These are phyloP conservation scores for Diplogasteroides magnus DNA, from an alignment of 1,140 invertebrate species.

Conservation along the genomic window DNA sequence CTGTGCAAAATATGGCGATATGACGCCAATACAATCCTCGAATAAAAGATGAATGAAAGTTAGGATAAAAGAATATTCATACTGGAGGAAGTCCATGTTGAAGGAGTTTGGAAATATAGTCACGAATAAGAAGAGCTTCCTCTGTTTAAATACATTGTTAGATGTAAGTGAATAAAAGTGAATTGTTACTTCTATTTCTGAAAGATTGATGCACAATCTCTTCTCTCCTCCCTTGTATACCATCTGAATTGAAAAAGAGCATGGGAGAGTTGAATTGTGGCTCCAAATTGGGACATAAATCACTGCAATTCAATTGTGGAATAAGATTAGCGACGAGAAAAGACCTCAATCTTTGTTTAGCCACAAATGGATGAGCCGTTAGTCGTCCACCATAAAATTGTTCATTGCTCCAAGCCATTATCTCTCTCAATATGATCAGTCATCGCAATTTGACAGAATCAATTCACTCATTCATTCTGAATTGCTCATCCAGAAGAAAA, in stretches of 20 bases:
- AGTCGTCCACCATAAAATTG: background rate
- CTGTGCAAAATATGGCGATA: background rate
- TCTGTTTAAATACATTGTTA: background rate
- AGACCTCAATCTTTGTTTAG: background rate
- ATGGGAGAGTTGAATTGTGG: background rate
- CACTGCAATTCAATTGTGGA: background rate
- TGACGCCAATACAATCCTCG: background rate
- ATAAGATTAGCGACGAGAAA: too few species aligned
- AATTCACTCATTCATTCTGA: background rate
- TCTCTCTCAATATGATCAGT: background rate
- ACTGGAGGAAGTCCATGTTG: too few species aligned
- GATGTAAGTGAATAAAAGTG: too few species aligned
- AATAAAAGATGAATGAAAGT: too few species aligned
- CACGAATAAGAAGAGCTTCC: background rate
- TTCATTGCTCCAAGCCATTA: background rate
- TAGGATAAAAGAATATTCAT: too few species aligned
- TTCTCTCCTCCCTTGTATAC: background rate
- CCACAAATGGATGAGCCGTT: background rate
- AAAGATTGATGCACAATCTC: background rate
- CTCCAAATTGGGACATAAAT: background rate
- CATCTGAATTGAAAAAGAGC: background rate
- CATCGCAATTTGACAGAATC: background rate
- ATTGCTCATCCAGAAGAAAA: background rate
- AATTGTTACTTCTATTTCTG: background rate
- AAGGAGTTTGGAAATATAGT: background rate